A percentile compares a stretch with the other conserved stretches of the same genome.
Evolutionary conservation across 2,888 invertebrate genomes (phyloP).

Genomic region (Conistra vaccinii): DNA sequence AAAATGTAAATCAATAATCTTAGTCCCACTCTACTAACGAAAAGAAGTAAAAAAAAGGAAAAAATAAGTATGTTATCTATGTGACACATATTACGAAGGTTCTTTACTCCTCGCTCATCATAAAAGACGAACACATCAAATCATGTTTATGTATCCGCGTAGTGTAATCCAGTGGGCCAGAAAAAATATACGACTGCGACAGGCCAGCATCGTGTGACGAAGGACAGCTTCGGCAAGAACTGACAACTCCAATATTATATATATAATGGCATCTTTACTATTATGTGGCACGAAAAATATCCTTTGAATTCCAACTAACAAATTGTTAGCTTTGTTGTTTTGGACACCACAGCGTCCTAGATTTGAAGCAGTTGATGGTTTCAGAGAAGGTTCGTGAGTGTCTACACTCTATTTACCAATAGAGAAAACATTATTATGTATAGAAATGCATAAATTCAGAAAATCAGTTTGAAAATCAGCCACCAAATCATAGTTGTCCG

Average conservation of each 20-base stretch:
- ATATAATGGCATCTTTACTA: slow-evolving; percentile 70
- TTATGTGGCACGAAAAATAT: slow-evolving; percentile 54
- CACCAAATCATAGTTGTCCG: neutral
- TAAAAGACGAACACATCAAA: slow-evolving; percentile 57
- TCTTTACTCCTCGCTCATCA: slow-evolving; percentile 40
- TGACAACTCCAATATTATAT: slow-evolving; percentile 80
- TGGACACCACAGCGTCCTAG: neutral
- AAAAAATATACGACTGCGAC: slow-evolving; percentile 75
- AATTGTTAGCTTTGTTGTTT: slow-evolving; percentile 47
- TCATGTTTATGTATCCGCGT: slow-evolving; percentile 61
- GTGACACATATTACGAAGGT: slow-evolving; percentile 9
- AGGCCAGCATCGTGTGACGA: slow-evolving; percentile 74
- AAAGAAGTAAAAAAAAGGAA: neutral
- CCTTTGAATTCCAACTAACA: slow-evolving; percentile 37
- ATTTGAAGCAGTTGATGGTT: neutral
- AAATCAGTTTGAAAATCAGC: neutral
- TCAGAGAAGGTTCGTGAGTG: neutral
- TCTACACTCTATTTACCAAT: too few relatives aligned
- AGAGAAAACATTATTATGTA: neutral
- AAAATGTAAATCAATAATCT: neutral
- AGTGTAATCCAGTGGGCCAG: slow-evolving; percentile 74
- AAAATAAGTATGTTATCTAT: slow-evolving; percentile 4
- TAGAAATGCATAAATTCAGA: too few relatives aligned
- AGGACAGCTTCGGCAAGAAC: slow-evolving; percentile 75
- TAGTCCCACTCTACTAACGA: neutral